Percentiles rank a stretch among this genome's conserved stretches.
Conservation (phyloP, 2,113 vertebrate species). For the Phainopepla nitens region DNA sequence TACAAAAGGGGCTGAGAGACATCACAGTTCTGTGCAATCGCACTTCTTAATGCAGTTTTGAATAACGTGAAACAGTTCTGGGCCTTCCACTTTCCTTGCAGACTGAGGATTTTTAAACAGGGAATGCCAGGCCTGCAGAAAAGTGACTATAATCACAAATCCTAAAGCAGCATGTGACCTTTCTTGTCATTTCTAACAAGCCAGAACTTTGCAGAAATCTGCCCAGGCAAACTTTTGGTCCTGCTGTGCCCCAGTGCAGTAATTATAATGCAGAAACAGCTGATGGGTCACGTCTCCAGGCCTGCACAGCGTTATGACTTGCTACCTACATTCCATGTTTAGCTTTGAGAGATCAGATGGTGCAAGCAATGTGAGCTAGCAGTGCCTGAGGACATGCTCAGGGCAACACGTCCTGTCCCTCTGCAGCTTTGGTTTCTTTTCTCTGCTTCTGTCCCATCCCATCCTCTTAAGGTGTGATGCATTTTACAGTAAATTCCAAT, state of each 20-base stretch:
- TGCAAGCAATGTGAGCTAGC: conserved; percentile 50
- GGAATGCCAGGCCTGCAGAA: neutral
- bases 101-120: neutral
- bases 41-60: neutral
- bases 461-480: neutral
- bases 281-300: conserved; percentile 42
- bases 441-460: neutral
- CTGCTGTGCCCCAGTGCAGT: conserved; percentile 26
- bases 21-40: neutral
- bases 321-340: conserved; percentile 66
- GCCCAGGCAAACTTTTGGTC: conserved; percentile 4
- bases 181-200: neutral
- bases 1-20: neutral
- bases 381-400: conserved; percentile 13
- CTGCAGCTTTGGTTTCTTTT: conserved; percentile 18
- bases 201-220: neutral
- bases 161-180: neutral
- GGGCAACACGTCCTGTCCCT: neutral
- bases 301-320: conserved; percentile 20
- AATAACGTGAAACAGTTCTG: neutral
- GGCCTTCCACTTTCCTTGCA: neutral
- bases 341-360: conserved; percentile 51
- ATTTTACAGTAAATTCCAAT: neutral
- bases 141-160: neutral
- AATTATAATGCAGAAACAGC: conserved; percentile 56